Percentiles rank a stretch among this genome's conserved stretches.
These are phyloP conservation scores for Equus quagga DNA, from an alignment of 2,113 vertebrate genomes.

Conservation along the genomic window DNA sequence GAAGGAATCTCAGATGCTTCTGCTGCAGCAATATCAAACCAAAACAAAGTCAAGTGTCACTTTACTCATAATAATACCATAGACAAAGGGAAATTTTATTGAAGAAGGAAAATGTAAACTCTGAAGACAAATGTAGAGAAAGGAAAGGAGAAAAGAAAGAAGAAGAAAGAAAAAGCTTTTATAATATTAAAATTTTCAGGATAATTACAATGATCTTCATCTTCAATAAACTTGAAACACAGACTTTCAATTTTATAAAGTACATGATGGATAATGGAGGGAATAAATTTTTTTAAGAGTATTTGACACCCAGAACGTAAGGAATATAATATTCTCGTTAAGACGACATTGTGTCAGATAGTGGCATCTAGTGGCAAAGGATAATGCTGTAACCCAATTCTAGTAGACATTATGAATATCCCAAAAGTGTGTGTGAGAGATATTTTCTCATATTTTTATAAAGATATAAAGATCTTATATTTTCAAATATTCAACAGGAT, in stretches of 20 bases:
- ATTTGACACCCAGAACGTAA: not conserved
- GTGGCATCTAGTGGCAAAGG: slow-evolving; percentile 28
- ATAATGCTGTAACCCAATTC: slow-evolving; percentile 15
- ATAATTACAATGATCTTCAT: not conserved
- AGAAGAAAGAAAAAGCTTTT: not conserved
- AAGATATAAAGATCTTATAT: not conserved
- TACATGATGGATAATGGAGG: not conserved
- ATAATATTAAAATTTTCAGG: slow-evolving; percentile 26
- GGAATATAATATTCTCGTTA: not conserved
- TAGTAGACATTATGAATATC: not conserved
- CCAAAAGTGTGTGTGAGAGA: not conserved
- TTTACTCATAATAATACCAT: not conserved
- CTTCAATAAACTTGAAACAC: not conserved
- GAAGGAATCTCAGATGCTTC: not conserved
- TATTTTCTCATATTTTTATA: not conserved
- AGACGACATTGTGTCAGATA: not conserved
- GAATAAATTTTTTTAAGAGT: not conserved
- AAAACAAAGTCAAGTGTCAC: not conserved
- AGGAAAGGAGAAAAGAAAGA: not conserved
- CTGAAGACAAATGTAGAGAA: not conserved
- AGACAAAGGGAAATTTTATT: not conserved
- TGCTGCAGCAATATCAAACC: not conserved
- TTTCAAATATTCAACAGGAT: not conserved
- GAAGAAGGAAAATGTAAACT: not conserved
- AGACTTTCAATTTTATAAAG: not conserved